A percentile compares a stretch with the other conserved stretches of the same genome.
phyloP scores from a whole-genome alignment of 2,113 vertebrate species.

The Empidonax alnorum region DNA sequence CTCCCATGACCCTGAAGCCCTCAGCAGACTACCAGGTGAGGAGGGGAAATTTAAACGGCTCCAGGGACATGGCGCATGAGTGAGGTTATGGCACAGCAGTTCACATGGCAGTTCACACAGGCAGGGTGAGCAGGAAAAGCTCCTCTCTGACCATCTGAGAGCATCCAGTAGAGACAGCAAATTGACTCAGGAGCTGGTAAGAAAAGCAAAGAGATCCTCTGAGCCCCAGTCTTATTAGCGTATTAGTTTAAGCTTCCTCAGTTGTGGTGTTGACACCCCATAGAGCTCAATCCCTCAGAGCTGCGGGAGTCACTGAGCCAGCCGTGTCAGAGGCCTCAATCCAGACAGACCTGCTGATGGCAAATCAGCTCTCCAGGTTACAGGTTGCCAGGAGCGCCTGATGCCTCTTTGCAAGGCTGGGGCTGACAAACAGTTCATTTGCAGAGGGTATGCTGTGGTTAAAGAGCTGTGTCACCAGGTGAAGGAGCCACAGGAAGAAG shows the following conservation, averaged over 20 bases:
- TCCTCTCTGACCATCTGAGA: not conserved
- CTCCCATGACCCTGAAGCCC: not conserved
- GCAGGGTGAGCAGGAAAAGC: not conserved
- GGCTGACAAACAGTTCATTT: not conserved
- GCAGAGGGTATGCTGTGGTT: not conserved
- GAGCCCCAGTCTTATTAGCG: not conserved
- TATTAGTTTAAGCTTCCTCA: not conserved
- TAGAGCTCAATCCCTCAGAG: not conserved
- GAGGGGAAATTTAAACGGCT: not conserved
- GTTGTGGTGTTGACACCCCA: not conserved
- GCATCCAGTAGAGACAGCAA: not conserved
- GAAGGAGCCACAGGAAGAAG: not conserved
- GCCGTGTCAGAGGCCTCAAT: not conserved
- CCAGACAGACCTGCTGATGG: not conserved
- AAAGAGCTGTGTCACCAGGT: not conserved
- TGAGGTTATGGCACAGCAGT: not conserved
- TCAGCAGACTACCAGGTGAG: not conserved
- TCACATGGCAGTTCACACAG: not conserved
- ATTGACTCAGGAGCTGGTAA: not conserved
- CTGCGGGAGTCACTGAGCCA: not conserved
- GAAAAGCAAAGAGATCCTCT: not conserved
- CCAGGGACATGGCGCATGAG: not conserved
- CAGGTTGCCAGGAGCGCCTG: not conserved
- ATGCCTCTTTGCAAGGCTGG: not conserved
- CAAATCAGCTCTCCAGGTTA: not conserved